These are phyloP conservation scores for Drosophila tripunctata DNA, from an alignment of 2,888 invertebrate species.

Conservation along the genomic window DNA sequence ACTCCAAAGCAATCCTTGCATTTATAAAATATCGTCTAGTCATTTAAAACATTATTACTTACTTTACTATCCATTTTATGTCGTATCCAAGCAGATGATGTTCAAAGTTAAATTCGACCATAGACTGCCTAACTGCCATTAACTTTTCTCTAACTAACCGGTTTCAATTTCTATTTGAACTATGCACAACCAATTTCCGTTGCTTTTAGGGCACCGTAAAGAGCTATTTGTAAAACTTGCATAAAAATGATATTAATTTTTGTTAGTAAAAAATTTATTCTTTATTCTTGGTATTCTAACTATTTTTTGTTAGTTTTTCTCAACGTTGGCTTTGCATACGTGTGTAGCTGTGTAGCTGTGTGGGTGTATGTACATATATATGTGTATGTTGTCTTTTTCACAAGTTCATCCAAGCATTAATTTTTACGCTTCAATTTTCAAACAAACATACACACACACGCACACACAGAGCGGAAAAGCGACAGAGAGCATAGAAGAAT, in stretches of 20 bases:
- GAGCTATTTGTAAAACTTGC: neutral
- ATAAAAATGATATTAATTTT: neutral
- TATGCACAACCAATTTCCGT: neutral
- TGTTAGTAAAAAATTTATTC: constrained; percentile 2
- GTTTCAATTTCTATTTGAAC: neutral
- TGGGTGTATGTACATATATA: constrained; percentile 13
- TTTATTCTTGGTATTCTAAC: constrained; percentile 11
- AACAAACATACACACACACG: too few relatives aligned
- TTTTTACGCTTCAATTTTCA: constrained; percentile 79
- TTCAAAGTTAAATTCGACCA: neutral
- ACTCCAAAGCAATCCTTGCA: too few relatives aligned
- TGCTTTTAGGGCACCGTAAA: neutral
- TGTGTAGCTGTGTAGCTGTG: constrained; percentile 14
- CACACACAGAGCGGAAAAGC: constrained; percentile 40
- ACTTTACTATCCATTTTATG: neutral
- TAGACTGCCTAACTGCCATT: neutral
- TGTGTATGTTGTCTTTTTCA: constrained; percentile 71
- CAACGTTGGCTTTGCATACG: neutral
- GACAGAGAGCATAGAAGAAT: neutral
- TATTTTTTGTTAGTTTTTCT: constrained; percentile 8
- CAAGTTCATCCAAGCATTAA: constrained; percentile 75
- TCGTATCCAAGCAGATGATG: neutral
- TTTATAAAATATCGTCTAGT: too few relatives aligned
- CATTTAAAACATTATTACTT: too few relatives aligned
- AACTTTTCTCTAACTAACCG: neutral